Conservation (phyloP, 2,888 invertebrate genomes). For the Emesis furor region DNA sequence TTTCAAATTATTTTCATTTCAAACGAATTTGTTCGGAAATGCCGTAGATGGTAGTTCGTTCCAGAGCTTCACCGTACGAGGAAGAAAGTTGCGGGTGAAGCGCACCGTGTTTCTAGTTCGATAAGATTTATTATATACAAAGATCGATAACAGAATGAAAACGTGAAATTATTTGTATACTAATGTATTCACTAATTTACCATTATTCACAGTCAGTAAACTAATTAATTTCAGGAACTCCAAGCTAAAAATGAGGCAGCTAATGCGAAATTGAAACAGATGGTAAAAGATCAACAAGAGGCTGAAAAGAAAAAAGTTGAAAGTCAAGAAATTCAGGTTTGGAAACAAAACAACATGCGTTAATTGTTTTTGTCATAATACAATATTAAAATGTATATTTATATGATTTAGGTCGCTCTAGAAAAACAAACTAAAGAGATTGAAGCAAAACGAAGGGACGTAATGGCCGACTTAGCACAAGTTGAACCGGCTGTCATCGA, state of each 20-base stretch:
- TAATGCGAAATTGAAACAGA: slow-evolving; percentile 99
- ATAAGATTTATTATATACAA: no score
- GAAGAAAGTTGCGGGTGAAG: no score
- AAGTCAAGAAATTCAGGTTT: slow-evolving; percentile 98
- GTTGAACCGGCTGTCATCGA: slow-evolving; percentile 99
- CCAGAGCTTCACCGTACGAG: no score
- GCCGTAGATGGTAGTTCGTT: no score
- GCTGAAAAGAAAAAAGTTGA: slow-evolving; percentile 99
- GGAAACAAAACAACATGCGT: slow-evolving; percentile 43
- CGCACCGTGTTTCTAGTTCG: no score
- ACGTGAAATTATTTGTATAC: no score
- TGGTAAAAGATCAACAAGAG: slow-evolving; percentile 99
- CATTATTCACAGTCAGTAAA: neutral
- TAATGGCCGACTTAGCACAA: slow-evolving; percentile 98
- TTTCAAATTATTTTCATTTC: no score
- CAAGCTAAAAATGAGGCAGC: slow-evolving; percentile 99
- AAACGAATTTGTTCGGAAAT: no score
- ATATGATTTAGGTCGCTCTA: slow-evolving; percentile 90
- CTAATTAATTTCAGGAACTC: slow-evolving; percentile 91
- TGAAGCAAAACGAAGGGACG: slow-evolving; percentile 97
- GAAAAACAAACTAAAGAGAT: slow-evolving; percentile 98
- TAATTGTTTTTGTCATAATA: slow-evolving; percentile 29
- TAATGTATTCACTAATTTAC: neutral
- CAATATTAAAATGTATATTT: slow-evolving; percentile 16
- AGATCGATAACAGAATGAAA: no score